Conservation (phyloP, 2,113 vertebrate species). For the Tricholaema leucomelas region DNA sequence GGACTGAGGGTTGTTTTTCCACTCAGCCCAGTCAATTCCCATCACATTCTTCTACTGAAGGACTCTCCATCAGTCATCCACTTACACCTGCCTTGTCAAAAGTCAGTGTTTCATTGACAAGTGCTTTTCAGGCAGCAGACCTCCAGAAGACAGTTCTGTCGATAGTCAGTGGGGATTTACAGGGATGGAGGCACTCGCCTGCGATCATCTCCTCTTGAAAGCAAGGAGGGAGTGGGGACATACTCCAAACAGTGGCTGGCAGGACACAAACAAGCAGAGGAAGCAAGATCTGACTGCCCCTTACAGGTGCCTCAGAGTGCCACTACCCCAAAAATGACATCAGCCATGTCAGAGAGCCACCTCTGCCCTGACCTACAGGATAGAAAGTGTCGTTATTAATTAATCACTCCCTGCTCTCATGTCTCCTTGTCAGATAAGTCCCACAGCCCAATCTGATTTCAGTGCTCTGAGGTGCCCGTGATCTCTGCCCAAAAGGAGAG, state of each 20-base stretch:
- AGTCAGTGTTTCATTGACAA: slow-evolving; percentile 50
- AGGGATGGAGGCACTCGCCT: neutral
- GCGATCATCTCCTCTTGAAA: slow-evolving; percentile 41
- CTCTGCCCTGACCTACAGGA: neutral
- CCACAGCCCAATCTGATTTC: neutral
- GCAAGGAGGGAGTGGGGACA: neutral
- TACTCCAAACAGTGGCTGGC: neutral
- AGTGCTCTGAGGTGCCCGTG: neutral
- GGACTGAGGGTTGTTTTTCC: neutral
- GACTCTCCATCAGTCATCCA: slow-evolving; percentile 43
- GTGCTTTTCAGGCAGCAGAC: slow-evolving; percentile 33
- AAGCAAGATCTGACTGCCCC: neutral
- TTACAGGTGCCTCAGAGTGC: neutral
- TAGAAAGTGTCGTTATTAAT: neutral
- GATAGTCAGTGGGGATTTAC: slow-evolving; percentile 42
- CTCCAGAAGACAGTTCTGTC: slow-evolving; percentile 34
- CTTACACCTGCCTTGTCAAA: slow-evolving; percentile 57
- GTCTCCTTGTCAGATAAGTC: neutral
- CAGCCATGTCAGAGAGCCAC: neutral
- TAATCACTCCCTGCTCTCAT: neutral
- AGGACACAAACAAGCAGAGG: neutral
- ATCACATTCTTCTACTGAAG: slow-evolving; percentile 27
- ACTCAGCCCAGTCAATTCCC: slow-evolving; percentile 23
- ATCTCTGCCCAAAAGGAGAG: neutral
- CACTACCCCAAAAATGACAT: neutral